Conservation (phyloP, 2,797 vertebrate species). For the Hydrolagus colliei region DNA sequence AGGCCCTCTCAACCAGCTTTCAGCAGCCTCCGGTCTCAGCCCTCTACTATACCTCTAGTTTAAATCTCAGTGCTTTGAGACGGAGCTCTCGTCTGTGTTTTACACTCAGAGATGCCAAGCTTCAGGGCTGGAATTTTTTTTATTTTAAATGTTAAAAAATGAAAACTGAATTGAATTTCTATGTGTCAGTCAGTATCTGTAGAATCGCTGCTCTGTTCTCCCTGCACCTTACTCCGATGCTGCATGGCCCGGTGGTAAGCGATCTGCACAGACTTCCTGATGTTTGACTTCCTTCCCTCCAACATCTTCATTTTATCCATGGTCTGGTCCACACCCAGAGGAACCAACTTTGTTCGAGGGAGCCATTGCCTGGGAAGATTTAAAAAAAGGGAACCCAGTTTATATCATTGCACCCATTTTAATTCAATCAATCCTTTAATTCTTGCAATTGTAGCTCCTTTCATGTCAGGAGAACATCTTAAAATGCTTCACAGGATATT, state of each 20-base stretch:
- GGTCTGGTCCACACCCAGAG: conserved; percentile 93
- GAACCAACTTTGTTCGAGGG: conserved; percentile 91
- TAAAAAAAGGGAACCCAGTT: background rate
- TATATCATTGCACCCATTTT: background rate
- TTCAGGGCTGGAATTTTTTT: conserved; percentile 18
- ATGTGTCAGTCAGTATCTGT: conserved; percentile 78
- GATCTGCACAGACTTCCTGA: conserved; percentile 96
- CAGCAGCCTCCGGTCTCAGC: conserved; percentile 27
- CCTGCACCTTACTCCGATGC: conserved; percentile 97
- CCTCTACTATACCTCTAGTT: conserved; percentile 16
- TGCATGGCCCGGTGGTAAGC: conserved; percentile 97
- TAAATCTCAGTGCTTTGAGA: conserved; percentile 31
- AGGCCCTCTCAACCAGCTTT: background rate
- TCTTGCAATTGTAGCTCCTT: too few species aligned
- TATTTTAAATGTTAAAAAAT: conserved; percentile 29
- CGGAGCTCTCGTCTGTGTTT: conserved; percentile 29
- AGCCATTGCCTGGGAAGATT: conserved; percentile 82
- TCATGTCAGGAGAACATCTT: too few species aligned
- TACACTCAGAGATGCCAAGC: conserved; percentile 22
- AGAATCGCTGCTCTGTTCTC: conserved; percentile 94
- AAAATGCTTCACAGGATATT: too few species aligned
- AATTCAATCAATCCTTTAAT: too few species aligned
- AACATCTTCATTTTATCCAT: conserved; percentile 98
- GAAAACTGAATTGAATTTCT: conserved; percentile 25
- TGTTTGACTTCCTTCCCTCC: conserved; percentile 95